Base-by-base conservation (phyloP, 2,113 vertebrate species). In the Gobius niger region DNA sequence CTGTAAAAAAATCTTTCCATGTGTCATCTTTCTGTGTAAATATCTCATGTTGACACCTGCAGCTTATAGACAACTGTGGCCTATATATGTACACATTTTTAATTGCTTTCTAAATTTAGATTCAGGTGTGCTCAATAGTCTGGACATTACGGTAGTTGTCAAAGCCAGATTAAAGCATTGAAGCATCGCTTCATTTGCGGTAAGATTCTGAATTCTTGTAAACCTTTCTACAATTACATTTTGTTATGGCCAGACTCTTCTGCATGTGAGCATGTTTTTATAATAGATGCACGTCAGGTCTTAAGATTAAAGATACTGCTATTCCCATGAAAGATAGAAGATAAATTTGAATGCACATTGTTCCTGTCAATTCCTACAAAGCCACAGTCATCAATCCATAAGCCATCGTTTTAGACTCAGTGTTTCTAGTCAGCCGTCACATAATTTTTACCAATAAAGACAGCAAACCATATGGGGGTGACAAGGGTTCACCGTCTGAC, bases 351-450 rank as follows among this genome's bases (percentile, higher is more conserved):
- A 15, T 57, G 34, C 41, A 41, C 66, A 71, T 9, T 11, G 52
- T 70, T 50, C 0, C 41, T 65, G 61, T 76, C 56, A 50, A 52
- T 7, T 1, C 18, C 19, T 16, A 10, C 11, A 54, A 54, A 54
- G 52, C 4, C 18, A 5, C 18, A 54, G 3, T 41, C 67, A 71
- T 77, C 70, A 42, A 63, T 56, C 59, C 73, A 68, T 73, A 68
- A 51, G 65, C 56, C 53, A 71, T 12, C 59, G 19, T 72, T 61
- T 68, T 19, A 76, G 64, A 73, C 44, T 65, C 51, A 44, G 62
- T 50, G 74, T 84, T 53, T 46, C 77, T 81, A 83, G 49, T 60
- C 46, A 41, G 76, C 76, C 78, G 75, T 82, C 80, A 73, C 57
- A 65, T 44, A 69, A 78, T 72, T 62, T 34, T 62, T 41, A 49